A percentile compares a stretch with the other conserved stretches of the same genome.
These are phyloP conservation scores for Harlomillsia oculata DNA, from an alignment of 1,140 invertebrate species.

Conservation along the genomic window DNA sequence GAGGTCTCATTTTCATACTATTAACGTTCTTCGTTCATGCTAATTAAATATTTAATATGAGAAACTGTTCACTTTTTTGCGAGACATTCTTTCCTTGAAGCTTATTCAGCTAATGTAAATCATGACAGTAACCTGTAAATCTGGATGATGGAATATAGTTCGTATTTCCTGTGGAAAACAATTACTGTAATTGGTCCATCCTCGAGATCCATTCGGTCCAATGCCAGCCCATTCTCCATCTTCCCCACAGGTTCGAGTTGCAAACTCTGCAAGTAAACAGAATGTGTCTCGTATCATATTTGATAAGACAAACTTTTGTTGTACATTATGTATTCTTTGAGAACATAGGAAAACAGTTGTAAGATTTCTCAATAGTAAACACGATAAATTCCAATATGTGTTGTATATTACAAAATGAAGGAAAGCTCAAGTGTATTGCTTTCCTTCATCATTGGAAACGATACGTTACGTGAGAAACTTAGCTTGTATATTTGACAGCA, in stretches of 20 bases:
- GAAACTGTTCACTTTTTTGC: neutral
- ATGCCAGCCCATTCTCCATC: constrained; percentile 5
- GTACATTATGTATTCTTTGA: constrained; percentile 2
- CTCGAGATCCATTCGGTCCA: constrained; percentile 1
- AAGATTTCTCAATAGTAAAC: too few relatives aligned
- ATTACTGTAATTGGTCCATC: constrained; percentile 13
- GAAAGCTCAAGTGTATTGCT: too few relatives aligned
- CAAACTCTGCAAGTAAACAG: constrained; percentile 4
- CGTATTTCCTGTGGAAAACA: constrained; percentile 9
- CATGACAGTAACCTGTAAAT: neutral
- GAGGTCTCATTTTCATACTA: too few relatives aligned
- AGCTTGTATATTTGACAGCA: too few relatives aligned
- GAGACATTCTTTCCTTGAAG: neutral
- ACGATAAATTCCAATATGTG: neutral
- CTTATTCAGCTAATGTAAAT: neutral
- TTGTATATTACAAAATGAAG: neutral
- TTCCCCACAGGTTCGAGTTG: constrained; percentile 2
- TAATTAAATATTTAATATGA: too few relatives aligned
- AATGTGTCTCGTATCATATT: neutral
- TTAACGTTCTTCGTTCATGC: too few relatives aligned
- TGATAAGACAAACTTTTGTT: neutral
- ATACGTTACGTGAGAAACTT: too few relatives aligned
- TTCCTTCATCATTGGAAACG: too few relatives aligned
- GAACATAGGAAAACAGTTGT: neutral
- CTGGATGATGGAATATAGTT: neutral